Percentiles rank a stretch among this genome's conserved stretches.
These are phyloP conservation scores for Pithys albifrons DNA, from an alignment of 2,113 vertebrate species.

Conservation along the genomic window DNA sequence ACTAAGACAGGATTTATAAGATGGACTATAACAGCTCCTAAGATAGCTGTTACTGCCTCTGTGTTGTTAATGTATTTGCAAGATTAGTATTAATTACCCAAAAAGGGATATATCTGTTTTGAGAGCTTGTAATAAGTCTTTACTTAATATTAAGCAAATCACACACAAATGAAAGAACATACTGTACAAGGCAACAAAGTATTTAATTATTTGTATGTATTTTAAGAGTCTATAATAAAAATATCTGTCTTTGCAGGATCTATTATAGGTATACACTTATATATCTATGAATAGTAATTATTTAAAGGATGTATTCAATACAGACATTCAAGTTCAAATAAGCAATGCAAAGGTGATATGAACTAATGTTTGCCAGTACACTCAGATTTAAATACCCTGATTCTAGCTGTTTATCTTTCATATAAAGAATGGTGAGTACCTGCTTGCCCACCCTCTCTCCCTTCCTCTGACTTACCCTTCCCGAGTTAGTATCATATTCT, in stretches of 20 bases:
- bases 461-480: background rate
- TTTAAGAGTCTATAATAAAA: background rate
- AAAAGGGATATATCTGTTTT: conserved; percentile 38
- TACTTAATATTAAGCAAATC: conserved; percentile 42
- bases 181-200: background rate
- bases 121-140: conserved; percentile 23
- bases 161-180: conserved; percentile 14
- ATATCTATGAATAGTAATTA: background rate
- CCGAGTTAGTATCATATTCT: background rate
- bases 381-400: background rate
- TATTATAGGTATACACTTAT: background rate
- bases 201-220: conserved; percentile 4
- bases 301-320: background rate
- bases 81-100: conserved; percentile 65
- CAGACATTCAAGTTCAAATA: background rate
- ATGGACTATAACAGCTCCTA: conserved; percentile 53
- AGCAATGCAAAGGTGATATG: background rate
- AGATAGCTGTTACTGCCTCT: conserved; percentile 53
- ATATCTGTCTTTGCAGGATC: background rate
- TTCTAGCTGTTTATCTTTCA: background rate
- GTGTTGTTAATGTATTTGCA: conserved; percentile 58
- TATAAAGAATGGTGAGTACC: background rate
- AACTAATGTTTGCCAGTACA: background rate
- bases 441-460: background rate
- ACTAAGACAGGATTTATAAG: conserved; percentile 60